A percentile compares a stretch with the other conserved stretches of the same genome.
Evolutionary conservation across 2,797 vertebrate genomes (phyloP).

Genomic region (Brachymystax lenok): DNA sequence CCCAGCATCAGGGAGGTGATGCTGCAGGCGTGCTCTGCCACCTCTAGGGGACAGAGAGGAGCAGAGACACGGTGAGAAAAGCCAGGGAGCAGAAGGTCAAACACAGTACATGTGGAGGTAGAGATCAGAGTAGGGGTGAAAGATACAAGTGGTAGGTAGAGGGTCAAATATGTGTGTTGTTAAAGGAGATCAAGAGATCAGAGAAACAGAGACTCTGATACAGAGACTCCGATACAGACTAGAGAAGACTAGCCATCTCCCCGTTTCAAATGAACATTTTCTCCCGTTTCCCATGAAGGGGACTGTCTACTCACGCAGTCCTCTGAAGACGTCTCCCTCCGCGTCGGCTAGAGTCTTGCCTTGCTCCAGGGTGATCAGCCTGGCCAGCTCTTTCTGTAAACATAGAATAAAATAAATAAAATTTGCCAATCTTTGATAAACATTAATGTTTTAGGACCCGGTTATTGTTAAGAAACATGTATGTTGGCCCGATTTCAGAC

Average conservation of each 20-base stretch:
- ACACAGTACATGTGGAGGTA: not conserved
- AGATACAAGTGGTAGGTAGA: not conserved
- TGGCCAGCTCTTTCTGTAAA: constrained; percentile 94
- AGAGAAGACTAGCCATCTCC: not conserved
- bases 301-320: constrained; percentile 87
- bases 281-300: no score
- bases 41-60: constrained; percentile 77
- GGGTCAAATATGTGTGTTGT: no score
- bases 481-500: not conserved
- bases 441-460: not conserved
- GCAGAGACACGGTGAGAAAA: not conserved
- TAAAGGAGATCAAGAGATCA: not conserved
- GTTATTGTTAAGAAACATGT: not conserved
- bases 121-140: not conserved
- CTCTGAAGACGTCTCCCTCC: constrained; percentile 97
- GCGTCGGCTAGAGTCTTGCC: constrained; percentile 98
- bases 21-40: constrained; percentile 87
- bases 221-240: not conserved
- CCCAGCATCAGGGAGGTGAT: constrained; percentile 90
- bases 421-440: not conserved
- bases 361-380: constrained; percentile 92
- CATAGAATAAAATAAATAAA: constrained; percentile 20
- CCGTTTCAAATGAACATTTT: no score
- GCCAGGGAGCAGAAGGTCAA: not conserved
- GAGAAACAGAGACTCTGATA: not conserved